Percentiles rank a stretch among this genome's conserved stretches.
These are phyloP conservation scores for Oenanthe oenanthe DNA, from an alignment of 2,113 vertebrate genomes.

Conservation along the genomic window DNA sequence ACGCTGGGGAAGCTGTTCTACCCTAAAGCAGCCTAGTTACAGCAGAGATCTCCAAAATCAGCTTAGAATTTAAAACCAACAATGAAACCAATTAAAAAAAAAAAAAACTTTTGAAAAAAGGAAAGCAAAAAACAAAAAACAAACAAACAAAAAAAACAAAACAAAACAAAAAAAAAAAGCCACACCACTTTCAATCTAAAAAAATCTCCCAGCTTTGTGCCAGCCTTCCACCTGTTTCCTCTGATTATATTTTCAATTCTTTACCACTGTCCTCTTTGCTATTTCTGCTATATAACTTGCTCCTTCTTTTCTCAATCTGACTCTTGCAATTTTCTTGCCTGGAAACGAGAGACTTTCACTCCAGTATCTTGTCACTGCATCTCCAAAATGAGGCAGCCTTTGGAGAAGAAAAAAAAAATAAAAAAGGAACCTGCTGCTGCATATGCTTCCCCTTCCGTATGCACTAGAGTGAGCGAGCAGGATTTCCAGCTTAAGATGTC, in stretches of 20 bases:
- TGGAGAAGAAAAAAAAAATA: not conserved
- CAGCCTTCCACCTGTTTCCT: slow-evolving; percentile 61
- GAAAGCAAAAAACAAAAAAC: too few relatives aligned
- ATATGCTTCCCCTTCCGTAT: slow-evolving; percentile 37
- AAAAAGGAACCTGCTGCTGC: slow-evolving; percentile 32
- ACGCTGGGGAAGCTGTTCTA: slow-evolving; percentile 43
- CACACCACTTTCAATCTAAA: not conserved
- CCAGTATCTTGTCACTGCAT: slow-evolving; percentile 76
- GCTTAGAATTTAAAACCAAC: not conserved
- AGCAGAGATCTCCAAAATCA: slow-evolving; percentile 6
- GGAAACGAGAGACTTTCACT: slow-evolving; percentile 51
- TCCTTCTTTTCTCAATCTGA: slow-evolving; percentile 40
- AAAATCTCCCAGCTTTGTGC: not conserved
- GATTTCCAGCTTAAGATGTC: slow-evolving; percentile 73
- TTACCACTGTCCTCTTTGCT: slow-evolving; percentile 35
- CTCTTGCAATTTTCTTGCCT: slow-evolving; percentile 56
- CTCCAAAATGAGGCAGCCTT: slow-evolving; percentile 54
- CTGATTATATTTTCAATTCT: slow-evolving; percentile 42
- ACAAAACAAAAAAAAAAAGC: too few relatives aligned
- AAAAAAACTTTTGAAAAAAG: too few relatives aligned
- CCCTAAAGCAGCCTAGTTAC: not conserved
- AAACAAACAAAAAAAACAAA: too few relatives aligned
- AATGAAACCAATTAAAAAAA: not conserved
- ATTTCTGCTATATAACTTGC: slow-evolving; percentile 34
- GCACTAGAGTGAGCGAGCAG: slow-evolving; percentile 48